Conservation (phyloP, 2,888 invertebrate genomes). For the Drosophila birchii region DNA sequence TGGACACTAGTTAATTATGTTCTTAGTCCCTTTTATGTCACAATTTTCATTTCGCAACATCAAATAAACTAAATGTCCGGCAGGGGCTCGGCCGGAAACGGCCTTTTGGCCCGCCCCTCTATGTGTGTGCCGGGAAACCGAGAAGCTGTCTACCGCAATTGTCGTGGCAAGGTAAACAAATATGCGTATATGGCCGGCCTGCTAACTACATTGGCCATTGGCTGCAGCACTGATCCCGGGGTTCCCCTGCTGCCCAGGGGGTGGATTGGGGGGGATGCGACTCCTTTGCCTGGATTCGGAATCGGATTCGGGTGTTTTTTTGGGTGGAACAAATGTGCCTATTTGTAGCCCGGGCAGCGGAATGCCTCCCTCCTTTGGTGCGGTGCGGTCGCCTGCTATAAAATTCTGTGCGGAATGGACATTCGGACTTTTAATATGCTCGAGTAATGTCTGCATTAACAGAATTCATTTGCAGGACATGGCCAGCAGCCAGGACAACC, state of each 20-base stretch:
- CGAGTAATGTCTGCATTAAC: constrained; percentile 82
- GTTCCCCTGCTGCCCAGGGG: constrained; percentile 33
- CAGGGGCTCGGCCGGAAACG: constrained; percentile 20
- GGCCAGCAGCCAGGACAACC: constrained; percentile 39
- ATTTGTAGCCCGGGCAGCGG: constrained; percentile 60
- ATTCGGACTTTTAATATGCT: constrained; percentile 82
- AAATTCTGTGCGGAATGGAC: constrained; percentile 79
- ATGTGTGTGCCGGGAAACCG: constrained; percentile 23
- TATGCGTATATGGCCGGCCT: constrained; percentile 62
- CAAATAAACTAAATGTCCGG: constrained; percentile 77
- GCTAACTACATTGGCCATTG: constrained; percentile 72
- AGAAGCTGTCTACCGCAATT: constrained; percentile 71
- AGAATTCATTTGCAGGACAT: constrained; percentile 80
- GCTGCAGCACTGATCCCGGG: constrained; percentile 56
- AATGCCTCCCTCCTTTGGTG: constrained; percentile 29
- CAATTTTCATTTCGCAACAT: constrained; percentile 79
- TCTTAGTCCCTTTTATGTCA: constrained; percentile 81
- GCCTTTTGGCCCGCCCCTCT: constrained; percentile 2
- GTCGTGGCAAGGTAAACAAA: constrained; percentile 81
- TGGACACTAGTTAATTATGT: constrained; percentile 79
- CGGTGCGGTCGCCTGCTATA: constrained; percentile 67
- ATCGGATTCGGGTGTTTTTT: constrained; percentile 26
- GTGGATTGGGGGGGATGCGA: constrained; percentile 10
- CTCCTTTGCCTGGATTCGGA: not conserved
- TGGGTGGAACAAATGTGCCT: constrained; percentile 74